Base-by-base conservation (phyloP, 1,140 invertebrate genomes). In the Bursaphelenchus mucronatus region DNA sequence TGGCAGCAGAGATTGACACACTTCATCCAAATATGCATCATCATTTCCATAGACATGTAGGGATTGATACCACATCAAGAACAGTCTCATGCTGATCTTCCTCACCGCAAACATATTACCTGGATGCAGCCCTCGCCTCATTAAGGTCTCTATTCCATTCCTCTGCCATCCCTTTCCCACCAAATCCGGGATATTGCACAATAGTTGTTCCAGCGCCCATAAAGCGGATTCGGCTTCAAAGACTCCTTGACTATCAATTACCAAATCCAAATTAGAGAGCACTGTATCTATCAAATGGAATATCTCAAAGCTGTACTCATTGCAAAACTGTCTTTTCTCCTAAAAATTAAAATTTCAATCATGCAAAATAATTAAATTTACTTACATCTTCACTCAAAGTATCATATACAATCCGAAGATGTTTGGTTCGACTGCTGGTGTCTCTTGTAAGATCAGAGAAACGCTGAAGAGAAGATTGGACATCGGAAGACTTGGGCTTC, bases 1-100 rank as follows among this genome's bases (percentile, higher is more conserved):
- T 21, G 77, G 78, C 8, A 79, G 66, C 19, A 77, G 64, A 46
- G 63, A 71, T 47, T 80, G 72, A 50, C 80, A 80, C 15, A 79
- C 78, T n/a, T 65, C 43, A 61, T 79, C 77, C 53, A 79, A 47
- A 4, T 68, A 52, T 4, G 62, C 57, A 13, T 51, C 66, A 0
- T 70, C 64, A 10, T 69, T 68, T 9, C 68, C 67, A 66, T 67
- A 74, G 1, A 71, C 66, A 44, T 70, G 68, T 3, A 79, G 52
- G 15, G 61, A 68, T 52, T 79, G 78, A 67, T 79, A 79, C 75
- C 80, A 79, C n/a, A 80, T 76, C 0, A 79, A 56, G 51, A 79
- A 79, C 4, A 79, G 61, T 10, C 78, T 67, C 40, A 79, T 76
- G 11, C 73, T 79, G 21, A 79, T 75, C 63, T 81, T 81, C 41